Evolutionary conservation across 1,140 invertebrate species (phyloP).

Genomic region (Panagrolaimus sp.): DNA sequence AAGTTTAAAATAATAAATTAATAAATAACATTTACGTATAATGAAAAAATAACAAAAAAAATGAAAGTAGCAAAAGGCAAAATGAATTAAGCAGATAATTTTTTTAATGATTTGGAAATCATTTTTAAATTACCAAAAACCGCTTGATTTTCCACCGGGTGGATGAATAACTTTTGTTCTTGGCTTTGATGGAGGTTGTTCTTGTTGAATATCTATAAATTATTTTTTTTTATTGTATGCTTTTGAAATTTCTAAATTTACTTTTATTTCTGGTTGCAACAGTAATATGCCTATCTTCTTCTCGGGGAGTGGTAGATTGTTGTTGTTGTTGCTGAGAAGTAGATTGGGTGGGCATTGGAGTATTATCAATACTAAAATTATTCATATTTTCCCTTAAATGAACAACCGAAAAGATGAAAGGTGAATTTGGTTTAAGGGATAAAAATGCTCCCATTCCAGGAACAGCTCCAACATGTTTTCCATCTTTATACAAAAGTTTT

Average conservation of each 20-base stretch:
- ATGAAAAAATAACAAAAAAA: constrained; percentile 10
- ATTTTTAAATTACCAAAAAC: constrained; percentile 26
- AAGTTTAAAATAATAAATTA: neutral
- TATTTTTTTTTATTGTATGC: constrained; percentile 6
- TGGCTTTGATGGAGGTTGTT: constrained; percentile 13
- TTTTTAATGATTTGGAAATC: constrained; percentile 4
- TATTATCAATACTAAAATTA: constrained; percentile 10
- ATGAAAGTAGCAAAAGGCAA: neutral
- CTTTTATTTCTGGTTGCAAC: neutral
- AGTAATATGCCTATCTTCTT: neutral
- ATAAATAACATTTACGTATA: neutral
- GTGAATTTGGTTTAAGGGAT: constrained; percentile 26
- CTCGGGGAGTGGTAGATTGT: neutral
- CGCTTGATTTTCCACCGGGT: constrained; percentile 38
- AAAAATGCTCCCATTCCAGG: constrained; percentile 22
- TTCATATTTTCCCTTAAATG: constrained; percentile 34
- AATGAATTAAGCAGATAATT: constrained; percentile 15
- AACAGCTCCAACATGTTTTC: constrained; percentile 24
- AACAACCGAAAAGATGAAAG: constrained; percentile 40
- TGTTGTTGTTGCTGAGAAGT: neutral
- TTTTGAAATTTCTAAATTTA: constrained; percentile 13
- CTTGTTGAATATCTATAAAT: constrained; percentile 11
- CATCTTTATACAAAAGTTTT: constrained; percentile 35
- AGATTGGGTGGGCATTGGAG: neutral
- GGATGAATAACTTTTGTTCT: constrained; percentile 32